Percentiles rank a stretch among this genome's conserved stretches.
phyloP scores from a whole-genome alignment of 2,888 invertebrate genomes.

The Hirtodrosophila duncani region DNA sequence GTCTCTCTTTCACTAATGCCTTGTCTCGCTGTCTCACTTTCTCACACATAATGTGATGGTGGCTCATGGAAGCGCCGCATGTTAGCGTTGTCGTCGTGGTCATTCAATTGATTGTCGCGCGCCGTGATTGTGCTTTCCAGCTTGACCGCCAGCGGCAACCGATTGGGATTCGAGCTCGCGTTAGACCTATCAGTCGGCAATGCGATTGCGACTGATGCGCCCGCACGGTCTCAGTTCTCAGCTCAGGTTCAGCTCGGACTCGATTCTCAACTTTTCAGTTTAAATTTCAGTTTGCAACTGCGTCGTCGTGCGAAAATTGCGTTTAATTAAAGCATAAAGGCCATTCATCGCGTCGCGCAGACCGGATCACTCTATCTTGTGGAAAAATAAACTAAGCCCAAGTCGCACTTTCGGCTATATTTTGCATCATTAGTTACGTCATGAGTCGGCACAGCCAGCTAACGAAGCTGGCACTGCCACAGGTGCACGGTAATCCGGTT shows the following conservation, averaged over 20 bases:
- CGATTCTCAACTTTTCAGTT: slow-evolving; percentile 21
- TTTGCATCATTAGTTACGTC: no score
- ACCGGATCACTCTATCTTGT: no score
- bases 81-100: slow-evolving; percentile 34
- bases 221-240: slow-evolving; percentile 28
- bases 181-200: slow-evolving; percentile 60
- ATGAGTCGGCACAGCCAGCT: slow-evolving; percentile 57
- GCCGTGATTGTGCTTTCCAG: slow-evolving; percentile 65
- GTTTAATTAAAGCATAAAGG: slow-evolving; percentile 69
- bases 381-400: no score
- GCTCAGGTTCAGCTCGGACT: slow-evolving; percentile 17
- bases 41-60: background rate
- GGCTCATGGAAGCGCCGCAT: slow-evolving; percentile 12
- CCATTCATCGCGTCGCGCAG: slow-evolving; percentile 44
- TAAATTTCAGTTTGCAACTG: slow-evolving; percentile 50
- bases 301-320: slow-evolving; percentile 62
- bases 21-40: slow-evolving; percentile 5
- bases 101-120: slow-evolving; percentile 62
- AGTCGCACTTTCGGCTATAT: no score
- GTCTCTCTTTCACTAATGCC: no score
- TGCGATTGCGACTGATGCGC: slow-evolving; percentile 71
- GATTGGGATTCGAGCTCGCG: slow-evolving; percentile 4
- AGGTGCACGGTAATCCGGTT: slow-evolving; percentile 46
- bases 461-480: slow-evolving; percentile 57
- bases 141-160: slow-evolving; percentile 13